These are phyloP conservation scores for Periparus ater DNA, from an alignment of 2,797 vertebrate genomes.

Conservation along the genomic window DNA sequence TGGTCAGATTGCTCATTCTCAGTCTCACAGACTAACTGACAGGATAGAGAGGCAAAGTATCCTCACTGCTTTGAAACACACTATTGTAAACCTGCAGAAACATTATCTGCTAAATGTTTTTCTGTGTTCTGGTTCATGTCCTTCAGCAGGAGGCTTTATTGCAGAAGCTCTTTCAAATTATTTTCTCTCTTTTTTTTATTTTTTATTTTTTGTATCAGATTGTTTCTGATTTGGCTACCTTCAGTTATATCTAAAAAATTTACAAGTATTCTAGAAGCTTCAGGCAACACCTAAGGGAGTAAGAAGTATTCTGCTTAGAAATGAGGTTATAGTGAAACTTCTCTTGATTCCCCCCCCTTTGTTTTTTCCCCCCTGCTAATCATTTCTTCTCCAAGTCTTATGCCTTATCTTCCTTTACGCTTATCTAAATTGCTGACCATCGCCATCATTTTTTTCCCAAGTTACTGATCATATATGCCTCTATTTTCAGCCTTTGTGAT, in stretches of 20 bases:
- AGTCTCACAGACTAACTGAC: background rate
- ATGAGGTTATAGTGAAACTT: background rate
- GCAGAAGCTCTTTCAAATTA: background rate
- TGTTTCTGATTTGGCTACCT: background rate
- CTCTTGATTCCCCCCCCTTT: accelerated
- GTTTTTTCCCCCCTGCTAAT: background rate
- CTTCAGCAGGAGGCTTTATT: background rate
- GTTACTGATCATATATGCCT: background rate
- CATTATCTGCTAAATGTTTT: background rate
- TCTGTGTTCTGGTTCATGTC: background rate
- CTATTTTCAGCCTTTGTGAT: background rate
- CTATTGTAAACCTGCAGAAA: background rate
- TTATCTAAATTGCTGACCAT: background rate
- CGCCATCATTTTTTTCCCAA: background rate
- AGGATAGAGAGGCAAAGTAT: background rate
- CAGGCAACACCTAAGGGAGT: background rate
- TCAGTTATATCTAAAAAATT: background rate
- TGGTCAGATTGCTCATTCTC: slow-evolving; percentile 2
- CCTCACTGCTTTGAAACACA: background rate
- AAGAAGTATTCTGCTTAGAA: background rate
- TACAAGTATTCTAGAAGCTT: background rate
- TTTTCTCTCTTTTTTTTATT: background rate
- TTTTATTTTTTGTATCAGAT: background rate
- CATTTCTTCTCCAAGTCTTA: background rate
- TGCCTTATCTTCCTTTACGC: background rate